Evolutionary conservation across 1,140 invertebrate species (phyloP).

Genomic region (Euwallacea fornicatus): DNA sequence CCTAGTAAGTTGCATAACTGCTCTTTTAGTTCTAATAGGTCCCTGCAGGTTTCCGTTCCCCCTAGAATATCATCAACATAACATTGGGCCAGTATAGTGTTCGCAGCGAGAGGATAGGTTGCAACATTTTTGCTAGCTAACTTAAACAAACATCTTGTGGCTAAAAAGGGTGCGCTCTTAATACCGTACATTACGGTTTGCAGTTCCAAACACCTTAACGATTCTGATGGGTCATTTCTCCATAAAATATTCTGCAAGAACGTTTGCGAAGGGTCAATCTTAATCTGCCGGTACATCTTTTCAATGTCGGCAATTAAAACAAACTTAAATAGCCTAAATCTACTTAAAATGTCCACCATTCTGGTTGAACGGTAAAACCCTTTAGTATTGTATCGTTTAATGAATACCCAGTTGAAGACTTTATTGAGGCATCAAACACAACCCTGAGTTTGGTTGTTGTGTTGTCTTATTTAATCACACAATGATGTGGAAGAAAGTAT

Average conservation of each 20-base stretch:
- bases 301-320: conserved; percentile 46
- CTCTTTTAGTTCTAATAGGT: not conserved
- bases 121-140: conserved; percentile 41
- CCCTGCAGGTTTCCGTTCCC: not conserved
- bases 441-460: conserved; percentile 46
- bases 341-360: conserved; percentile 49
- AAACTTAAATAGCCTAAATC: conserved; percentile 46
- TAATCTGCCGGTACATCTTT: conserved; percentile 54
- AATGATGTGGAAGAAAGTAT: conserved; percentile 55
- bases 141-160: conserved; percentile 41
- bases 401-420: conserved; percentile 42
- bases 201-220: conserved; percentile 45
- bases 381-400: conserved; percentile 47
- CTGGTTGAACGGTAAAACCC: conserved; percentile 51
- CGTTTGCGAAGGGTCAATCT: conserved; percentile 41
- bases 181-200: conserved; percentile 52
- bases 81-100: conserved; percentile 27
- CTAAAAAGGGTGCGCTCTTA: conserved; percentile 47
- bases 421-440: conserved; percentile 51
- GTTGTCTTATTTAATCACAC: conserved; percentile 40
- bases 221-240: conserved; percentile 39
- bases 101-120: conserved; percentile 44
- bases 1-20: conserved; percentile 10
- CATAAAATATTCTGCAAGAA: conserved; percentile 52
- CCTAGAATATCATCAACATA: conserved; percentile 40